Evolutionary conservation across 2,797 vertebrate genomes (phyloP), one percentile per base, ranked within the genome.

Genomic region (Myotis daubentonii): DNA sequence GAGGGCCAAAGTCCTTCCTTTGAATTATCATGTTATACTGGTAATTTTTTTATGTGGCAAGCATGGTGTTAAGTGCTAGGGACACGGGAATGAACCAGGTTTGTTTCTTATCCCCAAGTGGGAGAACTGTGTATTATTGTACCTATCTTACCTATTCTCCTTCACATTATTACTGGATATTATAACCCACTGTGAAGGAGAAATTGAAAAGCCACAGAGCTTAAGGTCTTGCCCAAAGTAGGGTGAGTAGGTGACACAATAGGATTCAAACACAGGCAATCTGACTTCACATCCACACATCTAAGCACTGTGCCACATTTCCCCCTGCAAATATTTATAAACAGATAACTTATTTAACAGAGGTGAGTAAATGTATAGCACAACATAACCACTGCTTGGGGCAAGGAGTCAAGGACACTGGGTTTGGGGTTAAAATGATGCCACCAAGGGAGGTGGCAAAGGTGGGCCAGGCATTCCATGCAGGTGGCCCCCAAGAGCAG

Each of bases 151-250:
- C 10, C 51, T 80, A 68, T 30, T 60, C 25, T 30, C 57, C 25
- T 60, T 60, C 57, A 36, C 33, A 89, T 92, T 96, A 84, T 36
- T 65, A 74, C 23, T 60, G 33, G 51, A 60, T 81, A 51, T 53
- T 55, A 23, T 90, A 62, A 79, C 53, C 53, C 8, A 25, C 44
- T 75, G 22, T 53, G 38, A 81, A 49, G 36, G 51, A 15, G 53
- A 93, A 96, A 90, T 13, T 94, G 33, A 70, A 92, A 51, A 44
- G 79, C 53, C 57, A 41, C 23, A 76, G 92, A 94, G 6, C 30
- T 95, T 57, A 88, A 57, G n/a, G 82, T 93, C 72, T 93, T 80
- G 68, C 16, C 47, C 16, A 47, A 74, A 89, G 55, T 68, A 60
- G 44, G 71, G 33, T 84, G 47, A 92, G 28, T 13, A 89, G 82